A percentile compares a stretch with the other conserved stretches of the same genome.
phyloP scores from a whole-genome alignment of 2,113 vertebrate genomes.

The Daboia siamensis region DNA sequence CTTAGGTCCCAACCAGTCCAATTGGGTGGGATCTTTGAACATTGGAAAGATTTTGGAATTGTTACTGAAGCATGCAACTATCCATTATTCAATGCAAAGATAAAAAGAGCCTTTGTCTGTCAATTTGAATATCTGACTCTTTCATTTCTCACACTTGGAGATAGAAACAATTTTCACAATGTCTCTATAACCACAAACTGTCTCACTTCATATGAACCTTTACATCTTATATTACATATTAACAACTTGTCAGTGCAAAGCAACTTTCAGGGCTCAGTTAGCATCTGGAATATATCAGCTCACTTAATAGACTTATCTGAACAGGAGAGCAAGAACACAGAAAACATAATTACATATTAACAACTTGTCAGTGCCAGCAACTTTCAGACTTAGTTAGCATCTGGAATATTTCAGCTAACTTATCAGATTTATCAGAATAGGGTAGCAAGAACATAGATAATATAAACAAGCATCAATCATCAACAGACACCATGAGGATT shows the following conservation, averaged over 20 bases:
- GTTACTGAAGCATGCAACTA: background rate
- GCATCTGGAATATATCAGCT: background rate
- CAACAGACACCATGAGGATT: background rate
- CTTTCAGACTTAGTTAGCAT: background rate
- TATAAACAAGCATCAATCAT: background rate
- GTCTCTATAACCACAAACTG: background rate
- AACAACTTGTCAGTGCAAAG: background rate
- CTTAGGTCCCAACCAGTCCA: background rate
- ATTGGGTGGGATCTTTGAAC: background rate
- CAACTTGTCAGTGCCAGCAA: background rate
- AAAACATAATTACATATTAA: background rate
- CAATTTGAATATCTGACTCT: background rate
- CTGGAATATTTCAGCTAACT: background rate
- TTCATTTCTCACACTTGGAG: background rate
- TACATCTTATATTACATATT: background rate
- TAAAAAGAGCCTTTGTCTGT: background rate
- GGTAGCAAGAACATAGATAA: background rate
- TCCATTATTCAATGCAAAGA: background rate
- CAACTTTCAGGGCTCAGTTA: background rate
- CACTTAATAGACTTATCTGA: background rate
- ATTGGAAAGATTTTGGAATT: background rate
- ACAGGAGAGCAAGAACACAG: background rate
- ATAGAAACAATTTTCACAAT: background rate
- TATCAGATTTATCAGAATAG: background rate
- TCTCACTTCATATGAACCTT: background rate